Conservation (phyloP, 2,113 vertebrate genomes). For the Etia nguti region DNA sequence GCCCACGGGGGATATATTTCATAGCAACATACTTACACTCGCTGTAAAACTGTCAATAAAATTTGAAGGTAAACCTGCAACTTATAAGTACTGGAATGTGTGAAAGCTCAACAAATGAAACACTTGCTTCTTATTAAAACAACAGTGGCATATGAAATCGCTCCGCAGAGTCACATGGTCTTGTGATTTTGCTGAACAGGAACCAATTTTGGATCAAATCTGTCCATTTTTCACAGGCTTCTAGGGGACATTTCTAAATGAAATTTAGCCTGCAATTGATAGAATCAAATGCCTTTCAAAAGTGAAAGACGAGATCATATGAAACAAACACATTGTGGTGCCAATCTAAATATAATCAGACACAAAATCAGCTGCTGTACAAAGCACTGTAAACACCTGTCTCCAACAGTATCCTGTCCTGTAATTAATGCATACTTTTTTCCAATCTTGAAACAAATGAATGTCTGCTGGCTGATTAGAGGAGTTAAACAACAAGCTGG, state of each 20-base stretch:
- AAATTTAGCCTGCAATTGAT: not conserved
- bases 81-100: slow-evolving; percentile 43
- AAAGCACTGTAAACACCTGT: slow-evolving; percentile 36
- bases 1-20: not conserved
- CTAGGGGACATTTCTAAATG: not conserved
- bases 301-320: slow-evolving; percentile 12
- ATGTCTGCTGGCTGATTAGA: slow-evolving; percentile 22
- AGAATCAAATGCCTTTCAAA: not conserved
- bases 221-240: not conserved
- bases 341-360: slow-evolving; percentile 46
- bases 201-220: not conserved
- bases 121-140: not conserved
- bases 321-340: slow-evolving; percentile 6
- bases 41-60: slow-evolving; percentile 40
- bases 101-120: slow-evolving; percentile 24
- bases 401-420: slow-evolving; percentile 6
- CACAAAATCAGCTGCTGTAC: slow-evolving; percentile 37
- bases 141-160: not conserved
- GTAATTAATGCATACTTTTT: slow-evolving; percentile 15
- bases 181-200: not conserved
- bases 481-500: slow-evolving; percentile 28
- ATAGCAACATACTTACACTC: not conserved
- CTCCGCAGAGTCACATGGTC: not conserved
- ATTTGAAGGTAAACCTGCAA: slow-evolving; percentile 1
- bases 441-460: slow-evolving; percentile 14